Percentiles rank a stretch among this genome's conserved stretches.
Evolutionary conservation across 2,888 invertebrate genomes (phyloP).

Genomic region (Volucella bombylans): DNA sequence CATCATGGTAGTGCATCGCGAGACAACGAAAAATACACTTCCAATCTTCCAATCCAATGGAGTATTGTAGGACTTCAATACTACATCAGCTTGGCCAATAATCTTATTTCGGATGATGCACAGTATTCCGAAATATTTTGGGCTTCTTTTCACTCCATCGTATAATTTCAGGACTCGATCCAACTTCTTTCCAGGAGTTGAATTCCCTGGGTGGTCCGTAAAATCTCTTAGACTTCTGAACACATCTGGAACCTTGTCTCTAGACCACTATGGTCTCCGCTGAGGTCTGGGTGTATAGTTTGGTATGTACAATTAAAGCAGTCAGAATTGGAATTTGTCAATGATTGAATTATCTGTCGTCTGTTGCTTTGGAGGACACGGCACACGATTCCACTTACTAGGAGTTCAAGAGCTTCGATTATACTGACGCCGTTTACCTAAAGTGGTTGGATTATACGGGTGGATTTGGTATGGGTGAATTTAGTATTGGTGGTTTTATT

Average conservation of each 20-base stretch:
- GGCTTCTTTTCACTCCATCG: conserved; percentile 31
- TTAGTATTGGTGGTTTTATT: too few species aligned
- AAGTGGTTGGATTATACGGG: too few species aligned
- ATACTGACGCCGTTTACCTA: not conserved
- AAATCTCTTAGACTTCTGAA: conserved; percentile 42
- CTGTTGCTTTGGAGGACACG: conserved; percentile 7
- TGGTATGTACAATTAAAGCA: too few species aligned
- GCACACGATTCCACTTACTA: not conserved
- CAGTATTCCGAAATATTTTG: conserved; percentile 53
- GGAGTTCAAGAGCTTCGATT: not conserved
- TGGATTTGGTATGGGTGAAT: too few species aligned
- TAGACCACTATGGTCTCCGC: conserved; percentile 34
- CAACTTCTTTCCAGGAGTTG: conserved; percentile 38
- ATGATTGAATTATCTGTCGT: not conserved
- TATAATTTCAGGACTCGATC: conserved; percentile 46
- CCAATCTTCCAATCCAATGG: conserved; percentile 31
- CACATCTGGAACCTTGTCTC: conserved; percentile 51
- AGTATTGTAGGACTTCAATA: conserved; percentile 47
- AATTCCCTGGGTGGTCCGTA: conserved; percentile 49
- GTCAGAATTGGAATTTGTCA: not conserved
- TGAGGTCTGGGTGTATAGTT: not conserved
- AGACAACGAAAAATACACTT: not conserved
- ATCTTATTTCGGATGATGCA: conserved; percentile 52
- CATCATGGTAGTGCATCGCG: not conserved
- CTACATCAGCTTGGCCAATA: conserved; percentile 38